A percentile compares a stretch with the other conserved stretches of the same genome.
phyloP scores from a whole-genome alignment of 2,113 vertebrate genomes.

The Ranitomeya variabilis region DNA sequence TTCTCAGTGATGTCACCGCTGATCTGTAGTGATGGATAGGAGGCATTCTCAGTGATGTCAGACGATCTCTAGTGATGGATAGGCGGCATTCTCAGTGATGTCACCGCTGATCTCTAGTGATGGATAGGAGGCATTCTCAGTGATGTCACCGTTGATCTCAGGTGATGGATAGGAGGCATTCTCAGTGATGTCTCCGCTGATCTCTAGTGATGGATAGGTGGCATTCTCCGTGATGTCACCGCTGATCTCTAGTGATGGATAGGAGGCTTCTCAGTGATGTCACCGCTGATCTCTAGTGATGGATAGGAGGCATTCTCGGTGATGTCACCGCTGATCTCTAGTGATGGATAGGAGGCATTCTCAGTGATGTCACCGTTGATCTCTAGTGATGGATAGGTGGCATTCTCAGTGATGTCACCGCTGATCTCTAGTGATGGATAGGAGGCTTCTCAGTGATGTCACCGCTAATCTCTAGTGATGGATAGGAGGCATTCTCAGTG shows the following conservation, averaged over 20 bases:
- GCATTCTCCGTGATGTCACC: no score
- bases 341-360: neutral
- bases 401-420: no score
- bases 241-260: neutral
- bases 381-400: neutral
- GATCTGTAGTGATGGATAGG: neutral
- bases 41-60: no score
- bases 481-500: neutral
- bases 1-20: no score
- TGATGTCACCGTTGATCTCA: neutral
- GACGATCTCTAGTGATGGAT: neutral
- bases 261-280: neutral
- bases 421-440: neutral
- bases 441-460: no score
- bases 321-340: neutral
- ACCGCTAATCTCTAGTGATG: neutral
- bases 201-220: neutral
- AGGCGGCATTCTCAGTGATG: neutral
- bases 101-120: neutral
- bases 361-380: no score
- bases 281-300: neutral
- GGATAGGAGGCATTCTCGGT: neutral
- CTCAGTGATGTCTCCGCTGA: no score
- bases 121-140: neutral
- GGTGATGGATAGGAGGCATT: neutral